Conservation (phyloP, 2,113 vertebrate species). For the Rana temporaria region DNA sequence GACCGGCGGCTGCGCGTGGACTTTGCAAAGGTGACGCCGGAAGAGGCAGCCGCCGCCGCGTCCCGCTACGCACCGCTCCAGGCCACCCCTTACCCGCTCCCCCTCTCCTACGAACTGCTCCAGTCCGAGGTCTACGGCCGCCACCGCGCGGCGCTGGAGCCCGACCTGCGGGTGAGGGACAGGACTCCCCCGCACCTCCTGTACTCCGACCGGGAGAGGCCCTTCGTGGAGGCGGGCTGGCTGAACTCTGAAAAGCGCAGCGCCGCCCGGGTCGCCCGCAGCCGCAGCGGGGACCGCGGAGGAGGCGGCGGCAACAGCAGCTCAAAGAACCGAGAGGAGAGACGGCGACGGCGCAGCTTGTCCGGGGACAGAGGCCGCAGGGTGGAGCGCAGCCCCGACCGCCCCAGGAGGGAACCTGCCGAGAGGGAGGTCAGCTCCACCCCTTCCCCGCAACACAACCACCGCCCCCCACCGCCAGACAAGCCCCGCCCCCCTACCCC, state of each 20-base stretch:
- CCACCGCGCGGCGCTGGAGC: constrained; percentile 88
- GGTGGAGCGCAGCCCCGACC: constrained; percentile 84
- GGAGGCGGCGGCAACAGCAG: constrained; percentile 72
- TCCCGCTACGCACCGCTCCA: constrained; percentile 76
- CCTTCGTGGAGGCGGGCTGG: constrained; percentile 85
- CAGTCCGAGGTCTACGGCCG: constrained; percentile 81
- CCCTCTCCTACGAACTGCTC: constrained; percentile 85
- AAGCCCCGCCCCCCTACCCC: constrained; percentile 75
- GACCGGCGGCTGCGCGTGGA: constrained; percentile 92
- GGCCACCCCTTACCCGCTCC: constrained; percentile 81
- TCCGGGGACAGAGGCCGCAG: constrained; percentile 77
- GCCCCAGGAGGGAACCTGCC: constrained; percentile 73
- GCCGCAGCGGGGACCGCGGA: constrained; percentile 91
- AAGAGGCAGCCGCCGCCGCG: constrained; percentile 73
- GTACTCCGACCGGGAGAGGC: constrained; percentile 82
- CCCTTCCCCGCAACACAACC: constrained; percentile 66
- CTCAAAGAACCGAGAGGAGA: constrained; percentile 81
- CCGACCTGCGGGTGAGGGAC: constrained; percentile 87
- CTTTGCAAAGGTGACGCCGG: constrained; percentile 87
- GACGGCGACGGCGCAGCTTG: constrained; percentile 82
- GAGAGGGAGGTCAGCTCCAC: constrained; percentile 44
- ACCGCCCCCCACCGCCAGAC: constrained; percentile 80
- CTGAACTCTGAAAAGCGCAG: constrained; percentile 84
- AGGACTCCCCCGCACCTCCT: constrained; percentile 85
- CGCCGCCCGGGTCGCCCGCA: constrained; percentile 83